Base-by-base conservation (phyloP, 2,888 invertebrate genomes). In the Oegoconia quadripuncta region DNA sequence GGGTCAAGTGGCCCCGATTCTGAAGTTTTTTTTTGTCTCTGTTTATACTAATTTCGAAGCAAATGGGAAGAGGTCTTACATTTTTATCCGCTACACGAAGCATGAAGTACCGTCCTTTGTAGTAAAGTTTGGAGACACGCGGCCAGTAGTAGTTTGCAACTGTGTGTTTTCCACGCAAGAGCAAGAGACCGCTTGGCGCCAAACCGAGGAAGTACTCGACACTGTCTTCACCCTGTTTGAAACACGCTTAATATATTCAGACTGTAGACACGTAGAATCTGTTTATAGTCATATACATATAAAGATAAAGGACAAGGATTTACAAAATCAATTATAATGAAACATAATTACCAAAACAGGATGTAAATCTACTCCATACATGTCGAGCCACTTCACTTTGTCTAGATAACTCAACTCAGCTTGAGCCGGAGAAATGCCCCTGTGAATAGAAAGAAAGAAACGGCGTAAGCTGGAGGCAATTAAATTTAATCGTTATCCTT, bases 141-240 rank as follows among this genome's bases (percentile, higher is more conserved):
- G 98, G 97, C 98, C 98, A 98, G 89, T 97, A 98, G 88, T 98
- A 98, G 89, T 97, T 97, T 59, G 97, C 97, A 48, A 98, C 97
- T 79, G 97, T 97, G 74, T 94, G 95, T 89, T 97, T 97, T 82
- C 97, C 97, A 59, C 97, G 91, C 64, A 98, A 89, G 44, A 98
- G 94, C 71, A 98, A 94, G 72, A 98, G 95, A 47, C 98, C 98
- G 75, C 97, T 97, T 41, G 98, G 98, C 53, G 98, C 98, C 65
- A 98, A 88, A 42, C 97, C 98, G 71, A 98, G 89, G 86, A 96
- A 98, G 84, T 98, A 98, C 77, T 98, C 98, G 48, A 97, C 95
- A 71, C 95, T 97, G 81, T 97, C 97, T 89, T 98, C 97, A 44
- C 97, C 97, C 97, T 97, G 88, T 42, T 46, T 12, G 8, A 52